phyloP scores from a whole-genome alignment of 2,888 invertebrate genomes.

The Busseola fusca region DNA sequence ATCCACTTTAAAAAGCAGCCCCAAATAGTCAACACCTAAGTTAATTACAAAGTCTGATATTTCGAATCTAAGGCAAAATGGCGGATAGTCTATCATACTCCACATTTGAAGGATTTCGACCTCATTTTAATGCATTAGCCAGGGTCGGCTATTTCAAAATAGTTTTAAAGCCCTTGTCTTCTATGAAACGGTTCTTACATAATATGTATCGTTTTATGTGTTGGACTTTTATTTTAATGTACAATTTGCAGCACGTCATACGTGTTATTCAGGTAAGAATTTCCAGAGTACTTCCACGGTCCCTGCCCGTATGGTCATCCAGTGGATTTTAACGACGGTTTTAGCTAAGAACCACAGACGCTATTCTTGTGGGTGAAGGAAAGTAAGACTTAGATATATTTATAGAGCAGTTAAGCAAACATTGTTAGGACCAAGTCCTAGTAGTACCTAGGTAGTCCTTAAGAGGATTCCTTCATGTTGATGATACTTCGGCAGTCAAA shows the following conservation, averaged over 20 bases:
- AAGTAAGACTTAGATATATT: no score
- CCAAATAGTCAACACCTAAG: not conserved
- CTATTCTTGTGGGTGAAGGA: no score
- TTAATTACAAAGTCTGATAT: not conserved
- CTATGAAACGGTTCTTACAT: conserved; percentile 66
- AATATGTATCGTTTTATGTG: conserved; percentile 67
- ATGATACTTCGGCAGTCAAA: no score
- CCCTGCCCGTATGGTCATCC: not conserved
- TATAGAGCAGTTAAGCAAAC: not conserved
- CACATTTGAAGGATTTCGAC: conserved; percentile 71
- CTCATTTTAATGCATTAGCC: conserved; percentile 77
- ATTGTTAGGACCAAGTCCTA: not conserved
- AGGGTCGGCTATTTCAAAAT: conserved; percentile 77
- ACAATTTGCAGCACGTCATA: conserved; percentile 79
- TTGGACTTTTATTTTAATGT: conserved; percentile 69
- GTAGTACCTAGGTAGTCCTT: no score
- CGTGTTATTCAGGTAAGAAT: conserved; percentile 74
- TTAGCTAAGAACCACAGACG: not conserved
- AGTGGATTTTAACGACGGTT: not conserved
- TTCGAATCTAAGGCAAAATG: conserved; percentile 39
- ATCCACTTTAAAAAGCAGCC: conserved; percentile 22
- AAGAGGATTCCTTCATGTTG: not conserved
- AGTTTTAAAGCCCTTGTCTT: conserved; percentile 65
- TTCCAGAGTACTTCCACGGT: not conserved
- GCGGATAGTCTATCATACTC: conserved; percentile 46